Evolutionary conservation across 2,113 vertebrate genomes (phyloP).

Genomic region (Syngnathus floridae): DNA sequence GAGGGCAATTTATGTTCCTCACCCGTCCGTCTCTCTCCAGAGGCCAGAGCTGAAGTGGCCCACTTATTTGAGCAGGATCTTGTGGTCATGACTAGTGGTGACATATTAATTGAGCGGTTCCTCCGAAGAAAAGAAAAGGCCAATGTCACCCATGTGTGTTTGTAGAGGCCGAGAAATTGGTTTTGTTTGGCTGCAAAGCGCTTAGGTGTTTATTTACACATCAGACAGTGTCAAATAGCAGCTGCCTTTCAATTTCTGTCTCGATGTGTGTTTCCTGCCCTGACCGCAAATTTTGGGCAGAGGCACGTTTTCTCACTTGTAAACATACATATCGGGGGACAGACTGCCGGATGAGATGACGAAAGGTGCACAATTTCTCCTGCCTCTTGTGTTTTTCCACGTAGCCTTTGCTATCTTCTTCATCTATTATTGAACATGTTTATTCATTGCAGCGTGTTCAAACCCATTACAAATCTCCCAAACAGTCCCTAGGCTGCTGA

Average conservation of each 20-base stretch:
- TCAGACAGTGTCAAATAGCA: slow-evolving; percentile 35
- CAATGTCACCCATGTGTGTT: slow-evolving; percentile 43
- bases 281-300: slow-evolving; percentile 5
- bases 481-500: slow-evolving; percentile 13
- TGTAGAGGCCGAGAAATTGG: slow-evolving; percentile 55
- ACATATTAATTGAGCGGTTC: slow-evolving; percentile 64
- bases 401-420: slow-evolving; percentile 62
- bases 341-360: slow-evolving; percentile 11
- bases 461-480: slow-evolving; percentile 55
- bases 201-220: slow-evolving; percentile 54
- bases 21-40: slow-evolving; percentile 42
- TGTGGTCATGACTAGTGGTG: slow-evolving; percentile 60
- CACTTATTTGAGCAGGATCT: slow-evolving; percentile 57
- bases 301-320: slow-evolving; percentile 27
- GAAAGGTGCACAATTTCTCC: slow-evolving; percentile 10
- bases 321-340: background rate
- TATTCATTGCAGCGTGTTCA: slow-evolving; percentile 62
- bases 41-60: slow-evolving; percentile 50
- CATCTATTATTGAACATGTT: slow-evolving; percentile 75
- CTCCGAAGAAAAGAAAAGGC: slow-evolving; percentile 50
- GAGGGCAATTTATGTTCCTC: slow-evolving; percentile 57
- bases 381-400: slow-evolving; percentile 60
- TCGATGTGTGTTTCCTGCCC: slow-evolving; percentile 5
- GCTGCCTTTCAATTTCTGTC: slow-evolving; percentile 17
- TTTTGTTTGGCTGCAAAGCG: slow-evolving; percentile 51